Evolutionary conservation across 2,888 invertebrate species (phyloP).

Genomic region (Euproctis similis): DNA sequence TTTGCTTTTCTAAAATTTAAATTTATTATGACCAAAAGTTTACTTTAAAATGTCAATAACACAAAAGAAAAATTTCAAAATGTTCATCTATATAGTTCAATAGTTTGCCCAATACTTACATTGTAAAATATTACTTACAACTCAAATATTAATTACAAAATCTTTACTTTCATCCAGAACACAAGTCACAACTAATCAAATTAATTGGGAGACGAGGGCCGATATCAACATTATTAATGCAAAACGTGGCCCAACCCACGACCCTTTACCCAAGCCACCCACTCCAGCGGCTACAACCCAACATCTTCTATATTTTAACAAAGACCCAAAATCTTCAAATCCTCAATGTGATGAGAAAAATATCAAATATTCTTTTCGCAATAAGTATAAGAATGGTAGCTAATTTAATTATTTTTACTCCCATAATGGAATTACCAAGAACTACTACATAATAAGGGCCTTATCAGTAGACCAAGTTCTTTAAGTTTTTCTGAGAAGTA

Average conservation of each 20-base stretch:
- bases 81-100: too few relatives aligned
- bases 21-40: too few relatives aligned
- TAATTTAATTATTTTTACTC: not conserved
- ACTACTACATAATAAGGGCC: too few relatives aligned
- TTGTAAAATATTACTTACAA: too few relatives aligned
- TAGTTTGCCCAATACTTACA: too few relatives aligned
- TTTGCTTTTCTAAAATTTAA: too few relatives aligned
- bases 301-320: conserved; percentile 42
- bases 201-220: conserved; percentile 65
- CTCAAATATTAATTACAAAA: conserved; percentile 10
- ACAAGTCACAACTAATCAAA: conserved; percentile 65
- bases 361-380: not conserved
- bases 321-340: conserved; percentile 38
- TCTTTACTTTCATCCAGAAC: conserved; percentile 35
- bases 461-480: too few relatives aligned
- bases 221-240: conserved; percentile 75
- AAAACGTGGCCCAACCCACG: conserved; percentile 46
- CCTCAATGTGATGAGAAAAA: conserved; percentile 6
- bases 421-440: not conserved
- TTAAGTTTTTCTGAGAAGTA: too few relatives aligned
- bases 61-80: too few relatives aligned
- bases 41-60: too few relatives aligned
- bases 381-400: too few relatives aligned
- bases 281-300: conserved; percentile 18
- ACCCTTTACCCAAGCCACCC: too few relatives aligned